Evolutionary conservation across 2,113 vertebrate species (phyloP).

Genomic region (Salvelinus sp.): DNA sequence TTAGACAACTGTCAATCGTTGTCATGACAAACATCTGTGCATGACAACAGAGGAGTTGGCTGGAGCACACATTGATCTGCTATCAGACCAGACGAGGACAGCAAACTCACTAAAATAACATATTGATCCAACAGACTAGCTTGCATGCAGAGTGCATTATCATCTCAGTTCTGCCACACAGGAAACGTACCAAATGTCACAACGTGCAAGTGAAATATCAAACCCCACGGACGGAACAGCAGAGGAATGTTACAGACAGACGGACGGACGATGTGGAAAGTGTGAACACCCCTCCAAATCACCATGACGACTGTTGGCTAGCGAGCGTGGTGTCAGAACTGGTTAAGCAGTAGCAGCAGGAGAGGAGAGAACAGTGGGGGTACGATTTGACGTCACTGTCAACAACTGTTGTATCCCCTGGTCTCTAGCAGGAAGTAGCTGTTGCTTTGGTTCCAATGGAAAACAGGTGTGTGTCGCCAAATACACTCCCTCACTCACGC

Average conservation of each 20-base stretch:
- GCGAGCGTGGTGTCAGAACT: conserved; percentile 8
- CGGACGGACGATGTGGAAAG: background rate
- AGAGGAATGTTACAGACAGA: background rate
- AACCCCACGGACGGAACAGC: background rate
- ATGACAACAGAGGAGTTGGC: no score
- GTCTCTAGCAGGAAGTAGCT: conserved; percentile 6
- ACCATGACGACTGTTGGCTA: conserved; percentile 33
- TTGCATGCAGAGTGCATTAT: no score
- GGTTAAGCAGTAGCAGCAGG: background rate
- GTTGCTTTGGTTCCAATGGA: conserved; percentile 6
- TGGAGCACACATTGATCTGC: no score
- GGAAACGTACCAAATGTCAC: background rate
- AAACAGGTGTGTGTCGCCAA: conserved; percentile 6
- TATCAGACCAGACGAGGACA: no score
- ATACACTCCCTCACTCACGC: background rate
- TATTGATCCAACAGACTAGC: no score
- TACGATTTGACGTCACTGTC: background rate
- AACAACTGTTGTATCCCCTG: background rate
- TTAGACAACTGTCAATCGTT: no score
- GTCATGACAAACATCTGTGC: no score
- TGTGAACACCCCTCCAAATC: conserved; percentile 12
- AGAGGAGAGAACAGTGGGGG: background rate
- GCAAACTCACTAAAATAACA: no score
- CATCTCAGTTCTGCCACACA: no score
- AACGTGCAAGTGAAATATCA: background rate